Evolutionary conservation across 2,797 vertebrate species (phyloP), one percentile per base, ranked within the genome.

Genomic region (Danio tinwini): DNA sequence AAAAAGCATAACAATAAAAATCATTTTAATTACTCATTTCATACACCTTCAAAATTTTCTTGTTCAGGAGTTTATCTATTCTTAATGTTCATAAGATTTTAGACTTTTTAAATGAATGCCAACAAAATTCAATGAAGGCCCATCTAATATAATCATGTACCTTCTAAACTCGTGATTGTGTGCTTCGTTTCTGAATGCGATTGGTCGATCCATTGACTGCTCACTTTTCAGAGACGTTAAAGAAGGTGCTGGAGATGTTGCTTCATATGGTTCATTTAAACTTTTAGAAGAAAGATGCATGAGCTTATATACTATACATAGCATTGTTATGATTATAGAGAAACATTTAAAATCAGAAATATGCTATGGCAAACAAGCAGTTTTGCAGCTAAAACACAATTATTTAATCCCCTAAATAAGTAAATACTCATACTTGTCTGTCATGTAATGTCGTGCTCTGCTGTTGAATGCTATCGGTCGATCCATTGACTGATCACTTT

Each of bases 401-500:
- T n/a, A n/a, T n/a, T n/a, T n/a, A n/a, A n/a, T n/a, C n/a, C n/a
- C n/a, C n/a, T n/a, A n/a, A n/a, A n/a, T n/a, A 0, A 5, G 39
- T 10, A 53, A 53, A 6, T 7, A 16, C 21, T 9, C 42, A 65
- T n/a, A 44, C 21, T 50, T 37, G 19, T 50, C 59, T 13, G 6
- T 12, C 1, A 5, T 40, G 7, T 16, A 16, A 9, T 7, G 40
- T 8, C 16, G 37, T 0, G 3, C 16, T 68, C 5, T 19, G 4
- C 12, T 21, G 17, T 13, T 59, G 44, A 74, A 74, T 0, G 0
- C 11, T 1, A 5, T 8, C 4, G 73, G 47, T 37, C 7, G 17
- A 5, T 59, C 17, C 74, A 72, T 56, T 6, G 61, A 72, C 13
- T 53, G 65, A 4, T 49, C 42, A 61, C 67, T 72, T 42, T n/a